phyloP scores from a whole-genome alignment of 2,113 vertebrate species.

The Equus przewalskii region DNA sequence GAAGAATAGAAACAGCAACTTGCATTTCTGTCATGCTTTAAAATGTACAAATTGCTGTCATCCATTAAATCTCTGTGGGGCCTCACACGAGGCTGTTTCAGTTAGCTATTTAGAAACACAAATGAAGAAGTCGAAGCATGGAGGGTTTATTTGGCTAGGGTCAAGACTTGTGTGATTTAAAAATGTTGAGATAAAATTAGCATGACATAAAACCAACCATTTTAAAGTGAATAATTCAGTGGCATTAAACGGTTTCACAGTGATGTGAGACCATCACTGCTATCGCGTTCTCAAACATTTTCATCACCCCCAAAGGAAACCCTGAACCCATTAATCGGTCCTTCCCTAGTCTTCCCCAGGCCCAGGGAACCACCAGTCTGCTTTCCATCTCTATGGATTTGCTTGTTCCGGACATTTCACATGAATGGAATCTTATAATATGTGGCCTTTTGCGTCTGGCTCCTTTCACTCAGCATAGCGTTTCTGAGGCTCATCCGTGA shows the following conservation, averaged over 20 bases:
- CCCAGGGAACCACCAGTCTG: too few species aligned
- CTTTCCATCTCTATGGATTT: too few species aligned
- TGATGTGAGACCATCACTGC: fast-evolving
- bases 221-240: neutral
- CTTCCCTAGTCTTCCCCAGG: fast-evolving
- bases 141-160: neutral
- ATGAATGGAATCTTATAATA: fast-evolving
- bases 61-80: neutral
- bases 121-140: neutral
- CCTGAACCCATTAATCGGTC: fast-evolving
- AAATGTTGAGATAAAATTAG: neutral
- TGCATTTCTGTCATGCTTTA: neutral
- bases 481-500: fast-evolving
- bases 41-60: neutral
- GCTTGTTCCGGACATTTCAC: fast-evolving
- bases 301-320: neutral
- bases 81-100: neutral
- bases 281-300: too few species aligned
- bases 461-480: neutral
- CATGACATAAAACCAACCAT: neutral
- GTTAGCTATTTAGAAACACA: neutral
- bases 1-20: fast-evolving
- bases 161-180: neutral
- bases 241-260: fast-evolving
- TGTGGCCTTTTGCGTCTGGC: neutral